Conservation (phyloP, 1,140 invertebrate genomes). For the Neodiprion pinetum region DNA sequence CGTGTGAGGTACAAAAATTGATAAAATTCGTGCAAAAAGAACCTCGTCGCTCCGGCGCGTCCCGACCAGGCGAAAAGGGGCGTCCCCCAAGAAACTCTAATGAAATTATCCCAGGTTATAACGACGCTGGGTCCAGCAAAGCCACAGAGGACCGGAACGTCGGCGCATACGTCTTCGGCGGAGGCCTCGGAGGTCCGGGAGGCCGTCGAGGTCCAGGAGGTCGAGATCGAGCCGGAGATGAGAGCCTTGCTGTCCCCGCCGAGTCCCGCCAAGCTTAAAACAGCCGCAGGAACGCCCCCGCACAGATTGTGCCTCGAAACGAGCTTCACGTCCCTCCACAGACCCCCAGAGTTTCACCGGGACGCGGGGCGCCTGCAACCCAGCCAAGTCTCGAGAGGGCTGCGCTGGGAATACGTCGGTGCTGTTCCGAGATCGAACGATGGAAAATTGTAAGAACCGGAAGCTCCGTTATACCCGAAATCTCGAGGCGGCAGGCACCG, state of each 20-base stretch:
- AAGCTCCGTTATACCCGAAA: background rate
- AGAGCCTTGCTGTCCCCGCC: slow-evolving; percentile 52
- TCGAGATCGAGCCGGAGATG: slow-evolving; percentile 57
- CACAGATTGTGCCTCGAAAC: slow-evolving; percentile 76
- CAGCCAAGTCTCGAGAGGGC: slow-evolving; percentile 53
- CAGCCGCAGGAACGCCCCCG: slow-evolving; percentile 61
- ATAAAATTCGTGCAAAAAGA: no score
- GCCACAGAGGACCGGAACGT: slow-evolving; percentile 65
- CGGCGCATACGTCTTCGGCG: slow-evolving; percentile 44
- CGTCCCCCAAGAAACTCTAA: background rate
- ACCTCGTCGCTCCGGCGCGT: no score
- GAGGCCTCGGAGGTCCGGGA: slow-evolving; percentile 45
- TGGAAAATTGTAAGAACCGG: slow-evolving; percentile 46
- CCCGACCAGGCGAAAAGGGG: no score
- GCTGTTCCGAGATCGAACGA: slow-evolving; percentile 49
- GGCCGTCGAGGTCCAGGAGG: slow-evolving; percentile 41
- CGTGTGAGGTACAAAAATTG: no score
- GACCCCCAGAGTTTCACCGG: slow-evolving; percentile 58
- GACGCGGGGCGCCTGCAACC: slow-evolving; percentile 47
- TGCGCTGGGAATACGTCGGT: slow-evolving; percentile 59
- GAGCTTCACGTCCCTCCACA: slow-evolving; percentile 74
- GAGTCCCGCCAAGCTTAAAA: slow-evolving; percentile 43
- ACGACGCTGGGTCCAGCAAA: slow-evolving; percentile 75
- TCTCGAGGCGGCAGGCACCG: background rate
- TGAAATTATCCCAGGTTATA: slow-evolving; percentile 69